Conservation (phyloP, 2,113 vertebrate species). For the Piaya cayana region DNA sequence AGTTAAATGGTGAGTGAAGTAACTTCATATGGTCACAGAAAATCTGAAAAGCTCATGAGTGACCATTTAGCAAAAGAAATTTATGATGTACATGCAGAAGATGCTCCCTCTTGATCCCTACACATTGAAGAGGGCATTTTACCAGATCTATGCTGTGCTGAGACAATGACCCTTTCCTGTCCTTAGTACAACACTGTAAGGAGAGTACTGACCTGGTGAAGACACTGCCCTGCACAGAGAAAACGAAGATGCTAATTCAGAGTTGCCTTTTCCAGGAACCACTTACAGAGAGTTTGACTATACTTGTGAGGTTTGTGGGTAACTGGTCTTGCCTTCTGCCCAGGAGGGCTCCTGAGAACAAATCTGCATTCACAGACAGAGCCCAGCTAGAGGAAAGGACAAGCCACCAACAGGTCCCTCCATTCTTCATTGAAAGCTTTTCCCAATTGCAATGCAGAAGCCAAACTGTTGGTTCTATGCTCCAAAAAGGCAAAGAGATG, state of each 20-base stretch:
- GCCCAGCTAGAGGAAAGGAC: neutral
- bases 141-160: neutral
- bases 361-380: neutral
- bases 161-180: neutral
- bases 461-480: neutral
- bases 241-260: neutral
- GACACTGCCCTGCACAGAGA: fast-evolving
- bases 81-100: neutral
- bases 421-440: neutral
- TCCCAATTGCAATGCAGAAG: neutral
- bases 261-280: neutral
- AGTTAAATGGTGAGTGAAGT: neutral
- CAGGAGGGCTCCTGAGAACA: neutral
- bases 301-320: neutral
- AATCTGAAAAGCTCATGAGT: neutral
- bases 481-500: neutral
- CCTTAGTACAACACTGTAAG: neutral
- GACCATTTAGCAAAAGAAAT: neutral
- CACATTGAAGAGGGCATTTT: fast-evolving
- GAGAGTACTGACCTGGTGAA: neutral
- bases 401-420: neutral
- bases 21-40: neutral
- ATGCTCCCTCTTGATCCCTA: neutral
- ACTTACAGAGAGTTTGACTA: neutral
- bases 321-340: neutral